Conservation (phyloP, 37 sponge, comb jelly and placozoan species). For the Hexactinellida sp. region DNA sequence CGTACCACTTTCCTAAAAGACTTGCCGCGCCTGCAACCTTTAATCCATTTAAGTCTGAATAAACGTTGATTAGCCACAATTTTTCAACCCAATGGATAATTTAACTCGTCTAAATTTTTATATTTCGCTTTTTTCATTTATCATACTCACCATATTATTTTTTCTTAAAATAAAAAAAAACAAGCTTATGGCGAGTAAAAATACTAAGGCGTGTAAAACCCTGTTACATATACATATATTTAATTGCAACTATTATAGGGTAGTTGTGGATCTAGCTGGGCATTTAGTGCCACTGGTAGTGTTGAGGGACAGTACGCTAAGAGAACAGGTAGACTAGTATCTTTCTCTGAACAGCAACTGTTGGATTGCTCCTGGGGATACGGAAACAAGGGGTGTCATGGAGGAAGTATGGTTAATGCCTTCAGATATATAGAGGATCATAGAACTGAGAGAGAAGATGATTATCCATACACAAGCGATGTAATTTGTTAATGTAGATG, state of each 20-base stretch:
- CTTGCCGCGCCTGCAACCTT: too few relatives aligned
- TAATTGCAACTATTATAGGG: conserved; percentile 30
- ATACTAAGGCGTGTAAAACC: too few relatives aligned
- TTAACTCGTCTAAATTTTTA: too few relatives aligned
- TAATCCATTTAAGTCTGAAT: too few relatives aligned
- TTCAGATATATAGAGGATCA: background rate
- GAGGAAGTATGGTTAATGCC: background rate
- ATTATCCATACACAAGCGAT: background rate
- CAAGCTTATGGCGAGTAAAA: too few relatives aligned
- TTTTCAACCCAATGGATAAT: too few relatives aligned
- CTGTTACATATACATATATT: too few relatives aligned
- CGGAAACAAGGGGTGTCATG: background rate
- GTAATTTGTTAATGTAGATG: background rate
- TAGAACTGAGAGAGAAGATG: background rate
- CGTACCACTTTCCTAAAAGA: too few relatives aligned
- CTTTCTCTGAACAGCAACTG: conserved; percentile 25
- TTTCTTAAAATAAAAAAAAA: too few relatives aligned
- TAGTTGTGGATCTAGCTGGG: conserved; percentile 87
- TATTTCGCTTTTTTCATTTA: too few relatives aligned
- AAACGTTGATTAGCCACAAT: too few relatives aligned
- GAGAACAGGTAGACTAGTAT: conserved; percentile 26
- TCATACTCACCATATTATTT: too few relatives aligned
- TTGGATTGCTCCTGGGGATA: background rate
- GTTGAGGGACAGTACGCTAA: conserved; percentile 61
- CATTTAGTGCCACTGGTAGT: conserved; percentile 79